Evolutionary conservation across 2,113 vertebrate genomes (phyloP), one percentile per base, ranked within the genome.

Genomic region (Patagioenas fasciata): DNA sequence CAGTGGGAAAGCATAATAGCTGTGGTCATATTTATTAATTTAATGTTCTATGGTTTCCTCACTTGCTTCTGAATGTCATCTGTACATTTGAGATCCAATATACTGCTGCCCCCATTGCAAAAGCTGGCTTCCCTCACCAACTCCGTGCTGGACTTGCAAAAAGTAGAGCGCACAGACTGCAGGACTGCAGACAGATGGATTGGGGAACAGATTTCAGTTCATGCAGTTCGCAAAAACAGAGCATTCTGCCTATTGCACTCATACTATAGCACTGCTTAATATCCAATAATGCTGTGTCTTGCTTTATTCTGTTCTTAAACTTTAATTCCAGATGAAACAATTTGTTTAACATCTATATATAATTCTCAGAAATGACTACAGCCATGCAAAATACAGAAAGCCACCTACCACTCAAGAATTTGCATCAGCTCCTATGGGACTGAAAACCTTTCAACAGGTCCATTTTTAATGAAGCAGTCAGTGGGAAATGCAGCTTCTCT

Each of bases 311-410:
- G 20, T 24, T 78, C 74, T 56, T 62, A 53, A 85, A 93, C 47
- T 92, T 94, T 34, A 53, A 73, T 89, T 80, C 13, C 78, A 89
- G 72, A 40, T 31, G 18, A 89, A 75, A 21, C 8, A 51, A 88
- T 71, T 89, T 87, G 36, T 91, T 91, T 92, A 85, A 71, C 0
- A 0, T 50, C 64, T 85, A 31, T 69, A 57, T 26, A 48, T 23
- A 86, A 48, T 23, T 93, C 69, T 86, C 80, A 93, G 83, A 94
- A 95, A 91, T 84, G 5, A 93, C 40, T 81, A 57, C 19, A 73
- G 78, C 44, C 64, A 56, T 81, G 70, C 65, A 93, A 96, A 96
- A 72, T 2, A 0, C 38, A 66, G 61, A 80, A 79, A 70, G 24
- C 14, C 85, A 91, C 51, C 74, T 70, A 79, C n/a, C 26, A 9